These are phyloP conservation scores for Drosophila pseudotalamancana DNA, from an alignment of 2,888 invertebrate species.

Conservation along the genomic window DNA sequence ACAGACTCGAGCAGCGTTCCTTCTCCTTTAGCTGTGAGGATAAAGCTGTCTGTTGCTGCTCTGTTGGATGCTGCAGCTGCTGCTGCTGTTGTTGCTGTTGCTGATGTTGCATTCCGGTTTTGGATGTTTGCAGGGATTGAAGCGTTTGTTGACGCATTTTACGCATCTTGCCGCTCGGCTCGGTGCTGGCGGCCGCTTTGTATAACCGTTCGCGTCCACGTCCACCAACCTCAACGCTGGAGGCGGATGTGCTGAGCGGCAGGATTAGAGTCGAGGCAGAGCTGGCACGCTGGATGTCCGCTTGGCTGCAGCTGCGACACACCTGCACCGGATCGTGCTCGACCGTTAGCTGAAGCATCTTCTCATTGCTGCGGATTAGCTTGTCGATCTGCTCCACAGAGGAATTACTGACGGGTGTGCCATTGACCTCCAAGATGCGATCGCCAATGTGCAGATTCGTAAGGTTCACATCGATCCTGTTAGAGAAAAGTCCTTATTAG, in stretches of 20 bases:
- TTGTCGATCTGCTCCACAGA: slow-evolving; percentile 92
- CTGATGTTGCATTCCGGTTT: slow-evolving; percentile 63
- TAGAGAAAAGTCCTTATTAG: background rate
- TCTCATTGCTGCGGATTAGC: slow-evolving; percentile 89
- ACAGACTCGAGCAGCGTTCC: slow-evolving; percentile 94
- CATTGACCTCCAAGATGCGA: slow-evolving; percentile 96
- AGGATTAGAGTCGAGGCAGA: slow-evolving; percentile 76
- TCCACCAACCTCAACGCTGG: slow-evolving; percentile 78
- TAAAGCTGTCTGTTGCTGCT: slow-evolving; percentile 11
- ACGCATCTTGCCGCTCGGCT: slow-evolving; percentile 86
- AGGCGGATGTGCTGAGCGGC: slow-evolving; percentile 79
- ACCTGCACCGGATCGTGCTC: slow-evolving; percentile 94
- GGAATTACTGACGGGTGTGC: slow-evolving; percentile 92
- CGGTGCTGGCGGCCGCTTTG: slow-evolving; percentile 83
- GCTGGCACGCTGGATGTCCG: slow-evolving; percentile 81
- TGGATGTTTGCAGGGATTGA: slow-evolving; percentile 63
- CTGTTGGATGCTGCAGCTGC: slow-evolving; percentile 5
- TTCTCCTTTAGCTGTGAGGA: slow-evolving; percentile 86
- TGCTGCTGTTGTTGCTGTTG: slow-evolving; percentile 14
- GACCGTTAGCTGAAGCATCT: slow-evolving; percentile 92
- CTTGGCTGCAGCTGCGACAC: slow-evolving; percentile 86
- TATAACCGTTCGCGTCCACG: slow-evolving; percentile 80
- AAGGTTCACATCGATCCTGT: slow-evolving; percentile 91
- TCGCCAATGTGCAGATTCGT: slow-evolving; percentile 96
- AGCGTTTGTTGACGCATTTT: slow-evolving; percentile 84